Base-by-base conservation (phyloP, 2,113 vertebrate genomes). In the Todiramphus chloris region DNA sequence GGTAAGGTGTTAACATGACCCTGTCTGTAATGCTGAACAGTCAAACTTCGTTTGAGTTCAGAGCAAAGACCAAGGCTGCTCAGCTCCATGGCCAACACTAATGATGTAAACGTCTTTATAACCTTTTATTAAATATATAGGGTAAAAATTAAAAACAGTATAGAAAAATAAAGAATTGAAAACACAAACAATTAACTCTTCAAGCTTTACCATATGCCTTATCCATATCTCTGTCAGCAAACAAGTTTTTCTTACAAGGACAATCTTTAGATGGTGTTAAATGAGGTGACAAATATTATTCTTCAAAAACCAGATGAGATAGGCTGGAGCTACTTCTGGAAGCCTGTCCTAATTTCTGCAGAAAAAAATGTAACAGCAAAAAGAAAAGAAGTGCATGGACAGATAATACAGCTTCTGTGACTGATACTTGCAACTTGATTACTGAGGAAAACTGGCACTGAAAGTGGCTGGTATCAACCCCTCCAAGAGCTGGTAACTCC, bases 61-160 rank as follows among this genome's bases (percentile, higher is more conserved):
- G 28, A 87, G 50, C 72, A 77, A 37, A 78, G 80, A 83, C 37
- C 31, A 35, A 59, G 56, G 60, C 43, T 78, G 68, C 70, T 91
- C 70, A 93, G 63, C 67, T 87, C 87, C 82, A 73, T 37, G 18
- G 70, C 62, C 62, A 96, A 94, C 84, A 59, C 46, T 93, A 91
- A 84, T 78, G 84, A 94, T 84, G 89, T 81, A 82, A 95, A 87
- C 37, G 62, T 24, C 48, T 82, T 91, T 48, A 55, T 13, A 90
- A 88, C 44, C 78, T 85, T 64, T 69, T 43, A 72, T 72, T 76
- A 70, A 79, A 89, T 43, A 44, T n/a, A 79, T 0, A 84, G 43
- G 41, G 75, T 63, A 70, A 62, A 94, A 93, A 33, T 70, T 66
- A 72, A 60, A 60, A 72, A 48, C 12, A 31, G 35, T 25, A 37